Base-by-base conservation (phyloP, 2,797 vertebrate genomes). In the Epinephelus coioides region DNA sequence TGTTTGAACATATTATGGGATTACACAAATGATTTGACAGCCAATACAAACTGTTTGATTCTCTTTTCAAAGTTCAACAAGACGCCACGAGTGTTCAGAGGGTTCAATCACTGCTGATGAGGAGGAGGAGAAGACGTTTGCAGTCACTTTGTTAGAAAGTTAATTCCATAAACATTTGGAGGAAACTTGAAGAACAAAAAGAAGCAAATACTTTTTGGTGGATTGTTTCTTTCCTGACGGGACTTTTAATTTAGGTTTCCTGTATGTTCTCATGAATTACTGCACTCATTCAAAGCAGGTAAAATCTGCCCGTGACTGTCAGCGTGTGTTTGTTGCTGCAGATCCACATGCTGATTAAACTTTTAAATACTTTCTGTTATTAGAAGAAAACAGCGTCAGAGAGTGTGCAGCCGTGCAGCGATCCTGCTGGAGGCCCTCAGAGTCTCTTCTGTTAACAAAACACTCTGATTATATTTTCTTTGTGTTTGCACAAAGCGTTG, bases 321-420 rank as follows among this genome's bases (percentile, higher is more conserved):
- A 8, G 18, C 12, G 21, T 63, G 77, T 69, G 50, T 49, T 13
- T 27, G 54, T 23, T 79, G 59, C 76, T 62, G 49, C 19, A 14
- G 67, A 54, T 79, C 63, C 72, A 83, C 51, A 69, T 51, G 23
- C 49, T 62, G 44, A 81, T 66, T 51, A 13, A 78, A 6, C n/a
- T 43, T 0, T 54, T 18, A 23, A 66, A 70, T 44, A 8, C 38
- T 64, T 76, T 71, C 27, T 56, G 5, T 27, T 53, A 38, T 54
- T 69, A 49, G 54, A 86, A 70, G 25, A 73, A 73, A 76, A 76
- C 63, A 65, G 9, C 10, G 53, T 43, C 10, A 18, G 51, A 55
- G 74, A 34, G n/a, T 46, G 17, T 53, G 56, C 51, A 54, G 61
- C 23, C 53, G 67, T 54, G 51, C 60, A 46, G 61, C 11, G 64